phyloP scores from a whole-genome alignment of 2,113 vertebrate species.

The Patagioenas fasciata region DNA sequence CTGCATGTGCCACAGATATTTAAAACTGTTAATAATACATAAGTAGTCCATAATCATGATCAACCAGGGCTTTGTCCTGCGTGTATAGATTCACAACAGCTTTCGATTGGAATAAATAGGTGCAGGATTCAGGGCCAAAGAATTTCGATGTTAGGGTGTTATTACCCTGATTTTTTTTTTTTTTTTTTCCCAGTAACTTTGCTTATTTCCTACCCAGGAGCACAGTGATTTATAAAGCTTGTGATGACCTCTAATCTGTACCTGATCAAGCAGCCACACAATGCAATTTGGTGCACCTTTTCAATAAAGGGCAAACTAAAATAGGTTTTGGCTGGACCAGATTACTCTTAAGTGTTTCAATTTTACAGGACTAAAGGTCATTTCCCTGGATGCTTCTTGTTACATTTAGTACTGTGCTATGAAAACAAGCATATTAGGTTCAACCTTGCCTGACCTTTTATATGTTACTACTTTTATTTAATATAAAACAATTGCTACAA shows the following conservation, averaged over 20 bases:
- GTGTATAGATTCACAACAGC: accelerated
- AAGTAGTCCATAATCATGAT: not conserved
- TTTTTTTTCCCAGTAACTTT: not conserved
- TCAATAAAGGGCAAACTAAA: not conserved
- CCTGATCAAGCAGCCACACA: not conserved
- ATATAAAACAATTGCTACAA: not conserved
- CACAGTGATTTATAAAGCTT: not conserved
- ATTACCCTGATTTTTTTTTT: not conserved
- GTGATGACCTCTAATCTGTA: not conserved
- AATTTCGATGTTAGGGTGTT: not conserved
- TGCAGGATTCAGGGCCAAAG: not conserved
- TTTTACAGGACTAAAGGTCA: conserved; percentile 5
- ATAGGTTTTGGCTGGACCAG: conserved; percentile 6
- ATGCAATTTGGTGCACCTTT: not conserved
- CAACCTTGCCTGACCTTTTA: not conserved
- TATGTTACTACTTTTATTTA: not conserved
- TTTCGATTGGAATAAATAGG: not conserved
- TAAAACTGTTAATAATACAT: not conserved
- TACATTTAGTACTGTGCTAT: not conserved
- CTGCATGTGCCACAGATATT: not conserved
- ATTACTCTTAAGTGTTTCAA: conserved; percentile 21
- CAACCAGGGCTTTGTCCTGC: not conserved
- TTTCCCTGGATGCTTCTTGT: not conserved
- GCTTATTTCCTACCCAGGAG: not conserved
- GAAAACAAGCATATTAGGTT: conserved; percentile 3